A percentile compares a stretch with the other conserved stretches of the same genome.
These are phyloP conservation scores for Pseudococcus jackbeardsleyi DNA, from an alignment of 2,888 invertebrate genomes.

Conservation along the genomic window DNA sequence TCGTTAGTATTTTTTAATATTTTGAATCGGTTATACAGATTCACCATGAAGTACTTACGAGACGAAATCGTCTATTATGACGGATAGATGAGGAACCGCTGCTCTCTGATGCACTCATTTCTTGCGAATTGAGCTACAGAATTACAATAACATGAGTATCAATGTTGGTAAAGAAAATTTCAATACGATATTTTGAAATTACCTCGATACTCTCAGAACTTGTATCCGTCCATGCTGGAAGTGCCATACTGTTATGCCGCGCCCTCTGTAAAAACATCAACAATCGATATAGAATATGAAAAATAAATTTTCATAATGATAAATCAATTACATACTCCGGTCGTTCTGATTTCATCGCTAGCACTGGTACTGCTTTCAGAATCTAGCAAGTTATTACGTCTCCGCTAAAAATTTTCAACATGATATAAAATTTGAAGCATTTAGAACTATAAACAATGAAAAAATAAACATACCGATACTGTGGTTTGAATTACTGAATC, in stretches of 20 bases:
- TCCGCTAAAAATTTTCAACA: neutral
- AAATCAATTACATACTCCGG: neutral
- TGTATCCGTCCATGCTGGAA: constrained; percentile 18
- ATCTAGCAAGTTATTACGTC: neutral
- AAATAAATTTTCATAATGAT: neutral
- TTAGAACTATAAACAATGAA: neutral
- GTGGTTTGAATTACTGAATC: constrained; percentile 29
- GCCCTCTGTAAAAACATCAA: neutral
- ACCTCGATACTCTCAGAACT: neutral
- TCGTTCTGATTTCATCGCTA: constrained; percentile 7
- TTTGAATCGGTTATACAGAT: neutral
- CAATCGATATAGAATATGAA: neutral
- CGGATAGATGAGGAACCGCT: neutral
- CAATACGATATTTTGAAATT: neutral
- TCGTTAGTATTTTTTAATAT: neutral
- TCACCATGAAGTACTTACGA: neutral
- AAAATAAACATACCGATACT: neutral
- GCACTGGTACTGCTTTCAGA: constrained; percentile 55
- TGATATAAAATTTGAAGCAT: neutral
- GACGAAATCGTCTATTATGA: neutral
- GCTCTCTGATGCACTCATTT: neutral
- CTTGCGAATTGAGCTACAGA: neutral
- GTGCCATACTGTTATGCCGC: neutral
- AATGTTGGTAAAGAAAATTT: neutral
- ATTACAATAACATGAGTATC: neutral